phyloP scores from a whole-genome alignment of 1,140 invertebrate genomes.

The Drosophila mojavensis region DNA sequence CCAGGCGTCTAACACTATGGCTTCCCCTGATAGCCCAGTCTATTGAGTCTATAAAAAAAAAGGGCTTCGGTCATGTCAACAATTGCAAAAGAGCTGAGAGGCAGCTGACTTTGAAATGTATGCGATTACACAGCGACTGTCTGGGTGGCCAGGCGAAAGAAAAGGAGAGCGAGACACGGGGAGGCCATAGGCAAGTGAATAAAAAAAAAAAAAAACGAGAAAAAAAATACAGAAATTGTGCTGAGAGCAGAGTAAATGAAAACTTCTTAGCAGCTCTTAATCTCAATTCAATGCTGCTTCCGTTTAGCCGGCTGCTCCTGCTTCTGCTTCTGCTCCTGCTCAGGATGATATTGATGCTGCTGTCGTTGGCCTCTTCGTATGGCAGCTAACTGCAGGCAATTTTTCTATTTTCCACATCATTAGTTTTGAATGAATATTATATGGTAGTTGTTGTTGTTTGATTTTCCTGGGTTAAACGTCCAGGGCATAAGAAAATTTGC shows the following conservation, averaged over 20 bases:
- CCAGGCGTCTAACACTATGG: too few relatives aligned
- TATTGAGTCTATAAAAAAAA: not conserved
- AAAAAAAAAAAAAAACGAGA: not conserved
- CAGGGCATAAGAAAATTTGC: constrained; percentile 37
- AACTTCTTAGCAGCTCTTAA: constrained; percentile 19
- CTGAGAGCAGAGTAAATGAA: constrained; percentile 13
- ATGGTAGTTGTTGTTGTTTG: constrained; percentile 28
- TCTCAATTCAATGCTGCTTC: constrained; percentile 12
- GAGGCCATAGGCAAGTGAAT: not conserved
- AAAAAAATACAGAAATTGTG: not conserved
- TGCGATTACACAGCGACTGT: too few relatives aligned
- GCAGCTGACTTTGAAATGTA: not conserved
- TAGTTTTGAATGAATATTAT: constrained; percentile 80
- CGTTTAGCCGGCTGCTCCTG: not conserved
- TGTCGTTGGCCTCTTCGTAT: not conserved
- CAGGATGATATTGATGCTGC: not conserved
- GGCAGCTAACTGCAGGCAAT: constrained; percentile 71
- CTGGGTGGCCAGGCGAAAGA: too few relatives aligned
- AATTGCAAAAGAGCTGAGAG: constrained; percentile 5
- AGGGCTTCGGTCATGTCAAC: constrained; percentile 9
- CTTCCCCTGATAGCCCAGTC: not conserved
- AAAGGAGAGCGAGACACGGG: too few relatives aligned
- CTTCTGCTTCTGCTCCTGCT: constrained; percentile 2
- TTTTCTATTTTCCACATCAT: constrained; percentile 81
- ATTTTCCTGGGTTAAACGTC: constrained; percentile 58